phyloP scores from a whole-genome alignment of 2,797 vertebrate species.

The Muraenolepis orangiensis region DNA sequence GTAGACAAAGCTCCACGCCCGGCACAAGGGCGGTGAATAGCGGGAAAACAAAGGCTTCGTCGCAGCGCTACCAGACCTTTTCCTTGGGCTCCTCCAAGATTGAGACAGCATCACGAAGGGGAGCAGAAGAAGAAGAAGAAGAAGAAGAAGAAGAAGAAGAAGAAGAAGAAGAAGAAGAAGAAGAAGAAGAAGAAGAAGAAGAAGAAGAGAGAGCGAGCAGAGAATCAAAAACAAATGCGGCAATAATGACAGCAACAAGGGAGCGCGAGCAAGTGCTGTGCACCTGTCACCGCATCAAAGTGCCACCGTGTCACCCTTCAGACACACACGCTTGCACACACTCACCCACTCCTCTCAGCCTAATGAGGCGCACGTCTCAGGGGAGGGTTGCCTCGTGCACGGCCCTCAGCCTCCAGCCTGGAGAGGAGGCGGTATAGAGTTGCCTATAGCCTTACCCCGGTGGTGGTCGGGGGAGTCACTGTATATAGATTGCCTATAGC shows the following conservation, averaged over 20 bases:
- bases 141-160: too few relatives aligned
- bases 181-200: too few relatives aligned
- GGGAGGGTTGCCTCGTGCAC: constrained; percentile 30
- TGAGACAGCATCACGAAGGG: constrained; percentile 48
- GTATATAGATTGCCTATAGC: constrained; percentile 41
- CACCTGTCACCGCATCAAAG: constrained; percentile 69
- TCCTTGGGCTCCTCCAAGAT: neutral
- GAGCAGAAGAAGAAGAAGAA: too few relatives aligned
- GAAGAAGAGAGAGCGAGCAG: too few relatives aligned
- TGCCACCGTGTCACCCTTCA: constrained; percentile 45
- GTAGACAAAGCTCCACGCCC: too few relatives aligned
- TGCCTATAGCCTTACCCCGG: constrained; percentile 27
- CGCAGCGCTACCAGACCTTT: too few relatives aligned
- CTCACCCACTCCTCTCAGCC: constrained; percentile 62
- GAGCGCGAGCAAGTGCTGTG: constrained; percentile 58
- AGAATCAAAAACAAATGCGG: neutral
- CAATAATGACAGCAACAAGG: constrained; percentile 49
- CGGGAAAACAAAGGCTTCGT: constrained; percentile 38
- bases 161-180: too few relatives aligned
- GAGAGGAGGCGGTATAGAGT: constrained; percentile 28
- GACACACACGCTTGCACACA: constrained; percentile 37
- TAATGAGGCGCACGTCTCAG: constrained; percentile 71
- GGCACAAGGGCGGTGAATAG: constrained; percentile 28
- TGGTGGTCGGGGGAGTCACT: constrained; percentile 34
- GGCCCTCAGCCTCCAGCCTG: neutral